Base-by-base conservation (phyloP, 2,113 vertebrate species). In the Peromyscus polionotus region DNA sequence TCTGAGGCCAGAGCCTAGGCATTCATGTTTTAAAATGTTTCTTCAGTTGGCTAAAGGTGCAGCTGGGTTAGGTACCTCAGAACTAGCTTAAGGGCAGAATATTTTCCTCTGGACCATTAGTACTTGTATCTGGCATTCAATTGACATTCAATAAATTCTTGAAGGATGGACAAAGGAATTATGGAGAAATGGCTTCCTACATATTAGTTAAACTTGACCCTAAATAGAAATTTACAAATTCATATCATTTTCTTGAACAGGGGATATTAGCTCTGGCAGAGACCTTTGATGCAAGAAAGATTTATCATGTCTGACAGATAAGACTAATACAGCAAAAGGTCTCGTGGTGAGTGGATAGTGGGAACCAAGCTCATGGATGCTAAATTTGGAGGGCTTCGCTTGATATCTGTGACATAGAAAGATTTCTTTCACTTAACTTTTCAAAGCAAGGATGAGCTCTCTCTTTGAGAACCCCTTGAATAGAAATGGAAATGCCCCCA, bases 401-500 rank as follows among this genome's bases (percentile, higher is more conserved):
- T 75, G 83, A 20, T 45, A 75, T 95, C 67, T 87, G 42, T 24
- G 36, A 95, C 31, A 86, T 14, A 76, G n/a, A 72, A 65, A 10
- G 45, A 90, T 88, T 81, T 59, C 4, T 86, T 51, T 68, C 83
- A 51, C 24, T 93, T 95, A 28, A 16, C 33, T 42, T 88, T 90
- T 95, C 61, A 88, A 87, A 83, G 48, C 39, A 85, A 86, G 61
- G 33, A 48, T 91, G 67, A 73, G 85, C 63, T 91, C 20, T 68
- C 31, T 75, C 91, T 77, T 33, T 3, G 31, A 92, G 92, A 88
- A 26, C 14, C 10, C 68, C 31, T 2, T 91, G 77, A 89, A 70
- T 76, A 11, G 17, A 89, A 97, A 88, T 94, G 88, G 94, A 98
- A 93, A 95, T 24, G 81, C 93, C 97, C 97, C 95, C 98, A 96